Base-by-base conservation (phyloP, 2,113 vertebrate genomes). In the Myiagra hebetior region DNA sequence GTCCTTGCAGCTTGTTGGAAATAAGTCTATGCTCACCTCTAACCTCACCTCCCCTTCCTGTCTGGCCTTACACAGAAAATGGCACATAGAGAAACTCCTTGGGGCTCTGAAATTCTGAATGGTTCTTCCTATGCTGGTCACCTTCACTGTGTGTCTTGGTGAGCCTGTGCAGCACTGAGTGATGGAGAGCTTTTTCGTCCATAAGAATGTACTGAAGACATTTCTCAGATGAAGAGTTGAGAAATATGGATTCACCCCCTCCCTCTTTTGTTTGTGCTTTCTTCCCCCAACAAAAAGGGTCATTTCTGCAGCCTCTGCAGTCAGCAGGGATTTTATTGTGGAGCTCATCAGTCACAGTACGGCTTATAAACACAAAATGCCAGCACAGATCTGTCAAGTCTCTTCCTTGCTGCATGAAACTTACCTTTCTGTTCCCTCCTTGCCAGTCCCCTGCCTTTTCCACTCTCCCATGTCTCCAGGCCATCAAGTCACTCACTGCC, bases 301-400 rank as follows among this genome's bases (percentile, higher is more conserved):
- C 21, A 89, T 75, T 93, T 81, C 60, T 78, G 56, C 60, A 84
- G 50, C 39, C 35, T 86, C 39, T 84, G 59, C 52, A 87, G 59
- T 67, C 76, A 78, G 52, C 26, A 81, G 80, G 56, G 62, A 92
- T 89, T 93, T 93, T 92, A 47, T 69, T 64, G 44, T 35, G 28
- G 65, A 72, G 53, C 50, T 93, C 87, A 87, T 89, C 63, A 88
- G 37, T 92, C 70, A 85, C 44, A 59, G 52, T 53, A 53, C 39
- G 23, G 49, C 59, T 93, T 87, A 67, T 83, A 97, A 97, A 95
- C 84, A 50, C 31, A 91, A 69, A 96, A 87, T 26, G 39, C 19
- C 65, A 80, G 89, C 6, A 13, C 10, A 85, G 44, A 60, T 64
- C 90, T 87, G 74, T 79, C 87, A 94, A 87, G 41, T 53, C 57